Base-by-base conservation (phyloP, 2,888 invertebrate genomes). In the Glaucopsyche alexis region DNA sequence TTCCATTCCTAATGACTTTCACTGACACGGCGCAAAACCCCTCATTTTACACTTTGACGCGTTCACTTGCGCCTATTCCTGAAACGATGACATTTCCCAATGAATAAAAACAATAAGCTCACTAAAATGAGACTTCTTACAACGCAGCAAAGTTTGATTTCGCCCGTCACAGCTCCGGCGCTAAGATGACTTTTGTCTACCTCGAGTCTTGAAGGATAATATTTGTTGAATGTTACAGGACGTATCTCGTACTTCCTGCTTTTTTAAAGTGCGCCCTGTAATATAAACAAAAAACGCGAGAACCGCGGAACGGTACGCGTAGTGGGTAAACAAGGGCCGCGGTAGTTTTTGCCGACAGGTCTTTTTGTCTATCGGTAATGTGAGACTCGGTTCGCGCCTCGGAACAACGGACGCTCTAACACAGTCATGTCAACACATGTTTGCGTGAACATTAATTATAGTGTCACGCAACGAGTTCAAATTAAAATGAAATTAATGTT, bases 21-120 rank as follows among this genome's bases (percentile, higher is more conserved):
- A 87, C 88, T 91, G 92, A 91, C 91, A 90, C 87, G 87, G 83
- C 88, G 90, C 86, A 86, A 92, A 91, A 90, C 90, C 91, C 91
- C 93, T 91, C 92, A 90, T 93, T 93, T 92, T 91, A 92, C 92
- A 93, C 91, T 92, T 92, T 92, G 91, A 90, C 91, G 93, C 93
- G 88, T 92, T 90, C 91, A 90, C 91, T 91, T 91, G 89, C 88
- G 86, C 85, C 85, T 88, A 87, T 88, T 89, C 85, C 87, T 89
- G 87, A 87, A 84, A 84, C 87, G 85, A 87, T 91, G 90, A 90
- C 88, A 89, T 91, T 90, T 89, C 85, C 87, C 89, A 84, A 87
- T 89, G 86, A 82, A 86, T 81, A 82, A 79, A 81, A 85, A 87
- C 83, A 84, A 78, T 71, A 75, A 79, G 74, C 19, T 52, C 77